Conservation (phyloP, 2,888 invertebrate genomes). For the Drosophila nr. medialis region DNA sequence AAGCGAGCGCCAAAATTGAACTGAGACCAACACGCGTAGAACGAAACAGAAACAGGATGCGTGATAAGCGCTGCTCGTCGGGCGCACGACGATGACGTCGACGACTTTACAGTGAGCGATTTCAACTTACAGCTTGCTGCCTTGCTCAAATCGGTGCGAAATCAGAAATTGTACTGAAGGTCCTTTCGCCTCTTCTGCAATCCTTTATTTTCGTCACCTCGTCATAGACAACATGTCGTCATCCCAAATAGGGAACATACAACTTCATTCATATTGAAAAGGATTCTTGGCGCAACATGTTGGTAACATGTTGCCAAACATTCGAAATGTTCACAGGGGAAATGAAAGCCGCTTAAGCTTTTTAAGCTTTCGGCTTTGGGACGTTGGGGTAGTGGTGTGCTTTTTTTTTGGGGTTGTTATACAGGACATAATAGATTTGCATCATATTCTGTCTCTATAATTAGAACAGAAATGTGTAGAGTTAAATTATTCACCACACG, state of each 20-base stretch:
- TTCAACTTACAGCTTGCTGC: constrained; percentile 14
- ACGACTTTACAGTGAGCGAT: constrained; percentile 25
- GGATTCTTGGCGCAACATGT: neutral
- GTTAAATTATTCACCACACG: neutral
- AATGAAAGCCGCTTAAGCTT: neutral
- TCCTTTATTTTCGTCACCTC: constrained; percentile 68
- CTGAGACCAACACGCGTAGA: constrained; percentile 53
- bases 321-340: constrained; percentile 48
- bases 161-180: constrained; percentile 78
- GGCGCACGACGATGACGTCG: constrained; percentile 29
- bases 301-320: constrained; percentile 15
- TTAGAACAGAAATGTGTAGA: neutral
- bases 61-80: constrained; percentile 20
- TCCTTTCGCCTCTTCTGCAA: constrained; percentile 68
- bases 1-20: constrained; percentile 63
- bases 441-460: too few species aligned
- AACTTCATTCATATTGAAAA: constrained; percentile 40
- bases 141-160: constrained; percentile 76
- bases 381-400: constrained; percentile 19
- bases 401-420: neutral
- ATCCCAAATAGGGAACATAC: constrained; percentile 7
- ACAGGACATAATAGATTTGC: neutral
- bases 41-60: constrained; percentile 21
- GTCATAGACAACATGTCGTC: constrained; percentile 25
- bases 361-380: constrained; percentile 8